Conservation (phyloP, 2,888 invertebrate genomes). For the Cerceris rybyensis region DNA sequence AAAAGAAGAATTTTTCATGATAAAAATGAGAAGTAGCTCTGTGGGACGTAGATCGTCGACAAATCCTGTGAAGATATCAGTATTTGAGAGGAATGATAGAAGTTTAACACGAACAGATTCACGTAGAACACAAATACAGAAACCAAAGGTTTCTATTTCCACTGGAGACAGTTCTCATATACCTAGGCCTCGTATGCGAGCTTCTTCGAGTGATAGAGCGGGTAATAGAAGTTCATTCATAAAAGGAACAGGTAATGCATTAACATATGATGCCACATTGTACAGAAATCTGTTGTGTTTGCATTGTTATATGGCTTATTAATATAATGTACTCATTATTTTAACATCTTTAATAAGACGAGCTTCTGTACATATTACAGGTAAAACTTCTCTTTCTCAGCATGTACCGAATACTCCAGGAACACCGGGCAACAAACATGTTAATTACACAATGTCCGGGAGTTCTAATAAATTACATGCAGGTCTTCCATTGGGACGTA, state of each 20-base stretch:
- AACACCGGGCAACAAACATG: constrained; percentile 44
- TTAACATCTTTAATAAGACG: not conserved
- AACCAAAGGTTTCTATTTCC: constrained; percentile 51
- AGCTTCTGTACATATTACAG: constrained; percentile 22
- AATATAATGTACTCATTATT: not conserved
- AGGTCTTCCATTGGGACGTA: constrained; percentile 49
- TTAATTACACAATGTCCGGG: constrained; percentile 21
- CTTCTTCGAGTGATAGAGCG: constrained; percentile 67
- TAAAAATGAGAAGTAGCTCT: constrained; percentile 35
- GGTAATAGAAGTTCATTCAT: constrained; percentile 65
- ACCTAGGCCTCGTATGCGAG: constrained; percentile 70
- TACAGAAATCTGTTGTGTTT: not conserved
- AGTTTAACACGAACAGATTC: constrained; percentile 57
- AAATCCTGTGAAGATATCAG: constrained; percentile 71
- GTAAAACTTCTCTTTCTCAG: constrained; percentile 52
- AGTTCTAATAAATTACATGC: constrained; percentile 29
- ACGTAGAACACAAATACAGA: constrained; percentile 56
- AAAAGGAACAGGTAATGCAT: constrained; percentile 63
- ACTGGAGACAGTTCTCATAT: constrained; percentile 68
- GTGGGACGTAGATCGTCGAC: constrained; percentile 68
- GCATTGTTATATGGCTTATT: not conserved
- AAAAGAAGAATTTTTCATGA: too few species aligned
- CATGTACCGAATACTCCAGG: constrained; percentile 53
- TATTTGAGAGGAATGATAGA: constrained; percentile 66
- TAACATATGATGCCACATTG: not conserved